Evolutionary conservation across 2,888 invertebrate genomes (phyloP).

Genomic region (Volucella inflata): DNA sequence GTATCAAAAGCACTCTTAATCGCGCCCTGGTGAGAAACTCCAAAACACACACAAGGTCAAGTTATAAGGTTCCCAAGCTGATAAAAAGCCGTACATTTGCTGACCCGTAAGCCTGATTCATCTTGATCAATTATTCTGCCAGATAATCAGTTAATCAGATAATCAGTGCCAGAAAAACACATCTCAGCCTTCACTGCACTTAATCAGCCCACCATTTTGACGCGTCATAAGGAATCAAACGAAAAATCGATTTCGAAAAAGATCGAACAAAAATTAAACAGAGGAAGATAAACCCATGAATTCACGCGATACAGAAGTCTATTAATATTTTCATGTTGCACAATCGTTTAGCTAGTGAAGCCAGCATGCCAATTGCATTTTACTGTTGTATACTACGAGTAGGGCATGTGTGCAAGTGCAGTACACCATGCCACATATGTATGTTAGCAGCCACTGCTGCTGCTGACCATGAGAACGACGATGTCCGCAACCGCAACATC

Average conservation of each 20-base stretch:
- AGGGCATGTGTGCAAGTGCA: constrained; percentile 28
- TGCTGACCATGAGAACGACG: constrained; percentile 68
- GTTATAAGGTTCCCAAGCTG: constrained; percentile 34
- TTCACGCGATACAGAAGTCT: constrained; percentile 72
- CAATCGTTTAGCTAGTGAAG: constrained; percentile 69
- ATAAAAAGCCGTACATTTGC: constrained; percentile 65
- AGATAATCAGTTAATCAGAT: constrained; percentile 72
- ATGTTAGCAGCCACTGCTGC: constrained; percentile 11
- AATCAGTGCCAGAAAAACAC: constrained; percentile 61
- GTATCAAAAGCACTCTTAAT: constrained; percentile 60
- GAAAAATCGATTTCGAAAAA: constrained; percentile 42
- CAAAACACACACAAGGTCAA: constrained; percentile 23
- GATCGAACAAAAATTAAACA: constrained; percentile 45
- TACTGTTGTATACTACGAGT: constrained; percentile 39
- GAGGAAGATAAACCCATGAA: constrained; percentile 26
- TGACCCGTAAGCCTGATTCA: constrained; percentile 83
- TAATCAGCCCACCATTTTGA: background rate
- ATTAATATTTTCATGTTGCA: constrained; percentile 75
- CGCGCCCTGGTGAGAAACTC: constrained; percentile 8
- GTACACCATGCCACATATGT: constrained; percentile 35
- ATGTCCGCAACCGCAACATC: constrained; percentile 71
- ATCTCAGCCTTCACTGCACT: constrained; percentile 6
- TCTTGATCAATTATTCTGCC: constrained; percentile 83
- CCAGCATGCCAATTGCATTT: constrained; percentile 65
- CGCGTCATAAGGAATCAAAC: constrained; percentile 21